A percentile compares a stretch with the other conserved stretches of the same genome.
These are phyloP conservation scores for Ptiloglossa arizonensis DNA, from an alignment of 1,140 invertebrate species.

Conservation along the genomic window DNA sequence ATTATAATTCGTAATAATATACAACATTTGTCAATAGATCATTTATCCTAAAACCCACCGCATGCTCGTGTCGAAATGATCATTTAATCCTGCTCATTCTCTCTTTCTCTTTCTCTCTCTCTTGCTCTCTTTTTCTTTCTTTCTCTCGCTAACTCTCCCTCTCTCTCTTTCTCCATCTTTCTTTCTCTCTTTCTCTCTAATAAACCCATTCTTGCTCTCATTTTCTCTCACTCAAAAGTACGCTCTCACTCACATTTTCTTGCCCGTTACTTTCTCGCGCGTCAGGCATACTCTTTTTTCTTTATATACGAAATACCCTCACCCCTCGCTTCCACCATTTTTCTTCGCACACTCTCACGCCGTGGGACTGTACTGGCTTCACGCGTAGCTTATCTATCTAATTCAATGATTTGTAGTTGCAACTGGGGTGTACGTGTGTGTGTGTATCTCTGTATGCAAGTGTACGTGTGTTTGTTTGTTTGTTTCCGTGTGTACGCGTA, in stretches of 20 bases:
- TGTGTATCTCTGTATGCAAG: background rate
- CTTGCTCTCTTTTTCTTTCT: slow-evolving; percentile 4
- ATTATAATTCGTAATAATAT: slow-evolving; percentile 83
- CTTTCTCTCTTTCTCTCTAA: slow-evolving; percentile 12
- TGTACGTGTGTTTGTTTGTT: background rate
- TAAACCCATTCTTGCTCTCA: background rate
- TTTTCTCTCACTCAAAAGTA: slow-evolving; percentile 5
- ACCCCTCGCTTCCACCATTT: background rate
- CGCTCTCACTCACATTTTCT: slow-evolving; percentile 25
- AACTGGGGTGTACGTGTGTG: slow-evolving; percentile 7
- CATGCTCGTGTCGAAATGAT: slow-evolving; percentile 72
- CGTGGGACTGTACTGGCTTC: slow-evolving; percentile 76
- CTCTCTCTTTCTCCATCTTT: slow-evolving; percentile 19
- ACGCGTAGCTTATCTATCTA: slow-evolving; percentile 74
- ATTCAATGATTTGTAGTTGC: slow-evolving; percentile 67
- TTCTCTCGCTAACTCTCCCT: too few relatives aligned
- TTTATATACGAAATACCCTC: slow-evolving; percentile 41
- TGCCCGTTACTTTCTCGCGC: slow-evolving; percentile 8
- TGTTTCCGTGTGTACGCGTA: too few relatives aligned
- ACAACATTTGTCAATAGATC: slow-evolving; percentile 82
- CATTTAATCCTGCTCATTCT: slow-evolving; percentile 54
- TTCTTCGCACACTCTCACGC: slow-evolving; percentile 68
- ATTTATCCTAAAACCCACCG: slow-evolving; percentile 80
- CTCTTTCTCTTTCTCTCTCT: slow-evolving; percentile 24
- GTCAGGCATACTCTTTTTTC: slow-evolving; percentile 10